Evolutionary conservation across 2,113 vertebrate species (phyloP).

Genomic region (Apteryx mantelli): DNA sequence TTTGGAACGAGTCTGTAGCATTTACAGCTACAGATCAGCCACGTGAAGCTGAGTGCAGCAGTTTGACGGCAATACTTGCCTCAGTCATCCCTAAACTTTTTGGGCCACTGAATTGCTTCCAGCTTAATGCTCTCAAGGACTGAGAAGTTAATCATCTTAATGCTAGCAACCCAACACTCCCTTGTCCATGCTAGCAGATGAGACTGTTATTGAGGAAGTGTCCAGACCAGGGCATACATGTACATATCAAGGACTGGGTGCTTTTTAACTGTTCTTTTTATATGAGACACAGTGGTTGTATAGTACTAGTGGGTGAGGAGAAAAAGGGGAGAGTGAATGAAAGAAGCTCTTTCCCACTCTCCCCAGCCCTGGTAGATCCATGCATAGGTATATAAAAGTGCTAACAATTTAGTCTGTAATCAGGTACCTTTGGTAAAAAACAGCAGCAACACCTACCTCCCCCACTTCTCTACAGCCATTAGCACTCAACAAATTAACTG

Average conservation of each 20-base stretch:
- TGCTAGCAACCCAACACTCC: neutral
- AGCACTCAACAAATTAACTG: neutral
- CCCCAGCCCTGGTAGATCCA: neutral
- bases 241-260: neutral
- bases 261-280: neutral
- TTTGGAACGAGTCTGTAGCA: neutral
- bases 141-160: neutral
- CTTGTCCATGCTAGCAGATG: neutral
- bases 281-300: neutral
- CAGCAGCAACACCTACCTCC: neutral
- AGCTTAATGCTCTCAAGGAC: neutral
- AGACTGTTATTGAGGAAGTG: neutral
- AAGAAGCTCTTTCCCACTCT: neutral
- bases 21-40: neutral
- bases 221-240: neutral
- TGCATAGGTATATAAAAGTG: neutral
- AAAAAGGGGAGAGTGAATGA: neutral
- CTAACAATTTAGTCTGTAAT: neutral
- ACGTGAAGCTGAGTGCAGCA: neutral
- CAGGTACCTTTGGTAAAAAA: neutral
- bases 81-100: neutral
- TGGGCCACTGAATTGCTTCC: neutral
- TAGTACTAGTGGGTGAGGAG: neutral
- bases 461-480: neutral
- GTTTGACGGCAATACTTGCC: neutral